Conservation (phyloP, 2,797 vertebrate species). For the Morus bassanus region DNA sequence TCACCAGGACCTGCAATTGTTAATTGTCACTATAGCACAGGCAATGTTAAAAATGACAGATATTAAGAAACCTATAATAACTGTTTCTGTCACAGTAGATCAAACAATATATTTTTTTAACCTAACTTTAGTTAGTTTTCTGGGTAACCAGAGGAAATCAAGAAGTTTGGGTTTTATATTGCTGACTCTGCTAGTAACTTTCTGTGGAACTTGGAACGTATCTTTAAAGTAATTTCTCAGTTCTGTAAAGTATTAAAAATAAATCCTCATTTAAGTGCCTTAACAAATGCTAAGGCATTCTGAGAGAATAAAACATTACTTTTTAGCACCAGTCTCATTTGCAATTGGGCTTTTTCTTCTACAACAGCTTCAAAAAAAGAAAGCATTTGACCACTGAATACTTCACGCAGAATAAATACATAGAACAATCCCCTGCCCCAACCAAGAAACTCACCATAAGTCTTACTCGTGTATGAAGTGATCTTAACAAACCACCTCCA, state of each 20-base stretch:
- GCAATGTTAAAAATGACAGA: background rate
- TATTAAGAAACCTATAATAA: background rate
- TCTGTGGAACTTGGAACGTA: background rate
- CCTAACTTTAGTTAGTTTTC: background rate
- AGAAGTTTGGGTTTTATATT: background rate
- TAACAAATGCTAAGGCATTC: background rate
- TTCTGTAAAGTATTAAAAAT: background rate
- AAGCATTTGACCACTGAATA: background rate
- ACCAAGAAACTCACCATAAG: background rate
- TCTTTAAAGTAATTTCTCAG: background rate
- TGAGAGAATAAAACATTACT: conserved; percentile 1
- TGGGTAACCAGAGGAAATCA: background rate
- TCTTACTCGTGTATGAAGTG: background rate
- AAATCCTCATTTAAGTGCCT: background rate
- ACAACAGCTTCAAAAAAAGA: background rate
- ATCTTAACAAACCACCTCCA: conserved; percentile 6
- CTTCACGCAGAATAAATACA: background rate
- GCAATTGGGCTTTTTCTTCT: background rate
- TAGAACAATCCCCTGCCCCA: background rate
- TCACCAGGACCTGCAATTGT: background rate
- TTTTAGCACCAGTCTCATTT: background rate
- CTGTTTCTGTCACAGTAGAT: background rate
- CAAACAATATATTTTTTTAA: background rate
- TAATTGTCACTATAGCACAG: background rate
- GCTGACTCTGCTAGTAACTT: background rate